These are phyloP conservation scores for Lethrus apterus DNA, from an alignment of 1,140 invertebrate species.

Conservation along the genomic window DNA sequence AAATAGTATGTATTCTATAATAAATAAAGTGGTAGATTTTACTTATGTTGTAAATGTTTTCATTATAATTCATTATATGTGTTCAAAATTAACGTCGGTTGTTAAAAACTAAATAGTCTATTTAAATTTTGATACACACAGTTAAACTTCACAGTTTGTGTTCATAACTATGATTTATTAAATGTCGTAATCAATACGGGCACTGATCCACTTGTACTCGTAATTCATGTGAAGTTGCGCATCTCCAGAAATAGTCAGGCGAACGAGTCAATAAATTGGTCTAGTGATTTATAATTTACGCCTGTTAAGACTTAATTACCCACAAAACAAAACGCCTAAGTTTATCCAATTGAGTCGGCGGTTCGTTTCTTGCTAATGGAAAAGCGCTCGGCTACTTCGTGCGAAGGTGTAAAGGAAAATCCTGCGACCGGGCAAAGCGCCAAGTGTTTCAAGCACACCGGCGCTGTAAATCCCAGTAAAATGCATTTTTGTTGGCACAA, in stretches of 20 bases:
- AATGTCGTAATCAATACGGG: constrained; percentile 9
- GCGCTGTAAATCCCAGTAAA: constrained; percentile 7
- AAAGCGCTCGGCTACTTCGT: no score
- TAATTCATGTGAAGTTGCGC: constrained; percentile 3
- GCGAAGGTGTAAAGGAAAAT: constrained; percentile 4
- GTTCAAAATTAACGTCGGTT: no score
- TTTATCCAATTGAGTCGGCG: not conserved
- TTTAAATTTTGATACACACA: no score
- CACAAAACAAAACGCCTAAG: not conserved
- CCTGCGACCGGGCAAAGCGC: not conserved
- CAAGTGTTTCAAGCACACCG: constrained; percentile 4
- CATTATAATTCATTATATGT: no score
- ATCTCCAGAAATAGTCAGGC: constrained; percentile 4
- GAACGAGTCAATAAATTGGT: constrained; percentile 4
- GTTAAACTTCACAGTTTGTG: no score
- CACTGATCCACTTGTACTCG: constrained; percentile 6
- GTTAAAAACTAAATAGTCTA: no score
- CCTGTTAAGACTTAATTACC: constrained; percentile 10
- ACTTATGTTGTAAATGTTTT: no score
- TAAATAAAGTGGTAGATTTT: no score
- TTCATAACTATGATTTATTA: constrained; percentile 8
- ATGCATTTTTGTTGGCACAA: constrained; percentile 5
- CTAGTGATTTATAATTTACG: constrained; percentile 11
- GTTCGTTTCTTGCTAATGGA: no score
- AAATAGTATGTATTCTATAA: no score